A percentile compares a stretch with the other conserved stretches of the same genome.
Conservation (phyloP, 2,113 vertebrate genomes). For the Trogon melanurus region DNA sequence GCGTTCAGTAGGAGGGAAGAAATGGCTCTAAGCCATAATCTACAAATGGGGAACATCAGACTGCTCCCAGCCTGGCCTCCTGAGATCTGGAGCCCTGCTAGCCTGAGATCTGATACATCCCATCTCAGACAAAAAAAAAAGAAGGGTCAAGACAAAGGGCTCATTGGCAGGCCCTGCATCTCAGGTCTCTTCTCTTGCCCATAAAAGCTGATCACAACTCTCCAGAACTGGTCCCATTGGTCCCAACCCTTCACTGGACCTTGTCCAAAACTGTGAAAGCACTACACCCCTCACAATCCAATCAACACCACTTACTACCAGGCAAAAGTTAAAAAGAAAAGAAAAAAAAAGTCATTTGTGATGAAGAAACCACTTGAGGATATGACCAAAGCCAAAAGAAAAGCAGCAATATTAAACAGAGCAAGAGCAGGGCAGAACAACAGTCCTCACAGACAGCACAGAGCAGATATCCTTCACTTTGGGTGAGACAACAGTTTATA, state of each 20-base stretch:
- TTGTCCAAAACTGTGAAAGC: not conserved
- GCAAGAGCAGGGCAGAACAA: not conserved
- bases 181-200: not conserved
- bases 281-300: not conserved
- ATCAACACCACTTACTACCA: fast-evolving
- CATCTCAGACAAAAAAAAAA: not conserved
- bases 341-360: not conserved
- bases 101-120: not conserved
- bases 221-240: not conserved
- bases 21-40: not conserved
- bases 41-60: slow-evolving; percentile 13
- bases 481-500: not conserved
- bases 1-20: not conserved
- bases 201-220: not conserved
- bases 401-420: not conserved
- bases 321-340: not conserved
- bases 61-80: not conserved
- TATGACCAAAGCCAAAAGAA: not conserved
- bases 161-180: not conserved
- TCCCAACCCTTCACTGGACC: not conserved
- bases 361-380: not conserved
- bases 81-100: not conserved
- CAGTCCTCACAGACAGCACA: fast-evolving
- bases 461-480: not conserved
- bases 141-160: not conserved